Evolutionary conservation across 1,140 invertebrate genomes (phyloP), one percentile per base, ranked within the genome.

Genomic region (Orchestia grillus): DNA sequence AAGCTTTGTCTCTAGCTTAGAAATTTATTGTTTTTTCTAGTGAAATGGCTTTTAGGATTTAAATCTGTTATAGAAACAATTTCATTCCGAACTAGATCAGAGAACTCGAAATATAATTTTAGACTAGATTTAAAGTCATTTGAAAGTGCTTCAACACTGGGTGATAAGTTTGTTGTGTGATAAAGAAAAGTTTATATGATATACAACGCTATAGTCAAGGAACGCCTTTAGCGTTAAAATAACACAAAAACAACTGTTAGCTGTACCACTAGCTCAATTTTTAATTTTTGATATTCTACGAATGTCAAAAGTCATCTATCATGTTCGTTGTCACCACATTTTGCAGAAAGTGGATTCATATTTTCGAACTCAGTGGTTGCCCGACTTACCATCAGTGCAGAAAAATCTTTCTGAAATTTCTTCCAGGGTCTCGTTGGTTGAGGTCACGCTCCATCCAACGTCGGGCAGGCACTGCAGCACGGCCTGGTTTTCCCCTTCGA

Each of bases 381-480:
- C 42, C 36, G 44, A 94, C 92, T 45, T 40, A 94, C 92, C 43
- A 94, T 94, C 92, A 47, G 36, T 0, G 44, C 92, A 94, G 0
- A 8, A 11, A 44, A 94, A 94, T 47, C 92, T 44, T 8, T 28
- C 44, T 47, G 44, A 94, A 1, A 94, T 94, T 47, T 94, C 43
- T n/a, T 94, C 44, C 6, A 94, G 41, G 6, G 92, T 94, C 47
- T 94, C 92, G 36, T 94, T 94, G 44, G 44, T 94, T 42, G 92
- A 94, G 44, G 4, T 47, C 0, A 94, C 92, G 43, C 8, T 94
- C 92, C 92, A 94, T 15, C 92, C 44, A 36, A 36, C 36, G 23
- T 6, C 92, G 6, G 44, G 43, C 44, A 16, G 92, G 44, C 92
- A 94, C 92, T 94, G 92, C 92, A 94, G 92, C 6, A 45, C 92